Conservation (phyloP, 53 echinoderm and acorn worm genomes). For the Mesocentrotus franciscanus region DNA sequence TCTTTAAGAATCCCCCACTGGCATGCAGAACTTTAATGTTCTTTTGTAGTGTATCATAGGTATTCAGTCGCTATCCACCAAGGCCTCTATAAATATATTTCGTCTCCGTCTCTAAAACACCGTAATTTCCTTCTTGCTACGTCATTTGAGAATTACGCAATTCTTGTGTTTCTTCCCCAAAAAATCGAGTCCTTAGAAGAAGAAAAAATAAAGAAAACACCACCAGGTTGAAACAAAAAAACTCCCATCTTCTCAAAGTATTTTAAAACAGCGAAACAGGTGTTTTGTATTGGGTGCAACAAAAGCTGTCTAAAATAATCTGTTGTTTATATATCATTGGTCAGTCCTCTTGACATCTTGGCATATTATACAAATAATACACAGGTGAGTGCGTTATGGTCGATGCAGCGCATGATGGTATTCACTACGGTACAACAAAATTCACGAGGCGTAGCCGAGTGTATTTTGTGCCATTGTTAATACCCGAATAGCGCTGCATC, state of each 20-base stretch:
- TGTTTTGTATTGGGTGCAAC: background rate
- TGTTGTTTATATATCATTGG: too few relatives aligned
- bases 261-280: background rate
- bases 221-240: too few relatives aligned
- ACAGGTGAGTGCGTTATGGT: too few relatives aligned
- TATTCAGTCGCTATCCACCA: background rate
- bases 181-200: background rate
- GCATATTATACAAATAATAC: too few relatives aligned
- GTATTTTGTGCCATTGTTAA: too few relatives aligned
- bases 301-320: too few relatives aligned
- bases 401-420: too few relatives aligned
- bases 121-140: background rate
- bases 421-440: too few relatives aligned
- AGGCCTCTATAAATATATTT: background rate
- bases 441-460: too few relatives aligned
- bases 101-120: background rate
- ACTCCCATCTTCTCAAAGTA: background rate
- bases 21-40: background rate
- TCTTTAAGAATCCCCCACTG: background rate
- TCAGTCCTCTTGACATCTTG: too few relatives aligned
- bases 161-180: background rate
- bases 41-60: background rate
- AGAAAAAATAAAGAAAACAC: background rate
- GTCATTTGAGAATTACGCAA: background rate
- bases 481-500: too few relatives aligned